These are phyloP conservation scores for Acestrorhynchus altus DNA, from an alignment of 2,797 vertebrate species.

Conservation along the genomic window DNA sequence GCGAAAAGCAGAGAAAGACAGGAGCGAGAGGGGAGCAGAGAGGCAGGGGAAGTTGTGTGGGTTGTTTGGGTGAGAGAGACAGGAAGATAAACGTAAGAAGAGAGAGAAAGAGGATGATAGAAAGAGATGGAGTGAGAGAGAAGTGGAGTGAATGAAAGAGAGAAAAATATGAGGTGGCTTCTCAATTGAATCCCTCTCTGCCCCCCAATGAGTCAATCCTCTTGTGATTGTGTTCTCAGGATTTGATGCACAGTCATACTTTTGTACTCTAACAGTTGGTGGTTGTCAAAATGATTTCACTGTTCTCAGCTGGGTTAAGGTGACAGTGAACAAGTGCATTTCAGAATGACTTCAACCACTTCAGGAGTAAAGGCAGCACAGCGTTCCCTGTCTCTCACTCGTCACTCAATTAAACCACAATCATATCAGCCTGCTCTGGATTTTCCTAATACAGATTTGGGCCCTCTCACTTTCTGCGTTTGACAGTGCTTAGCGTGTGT, in stretches of 20 bases:
- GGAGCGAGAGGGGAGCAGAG: neutral
- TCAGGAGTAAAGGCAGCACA: neutral
- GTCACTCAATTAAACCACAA: neutral
- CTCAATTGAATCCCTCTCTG: conserved; percentile 31
- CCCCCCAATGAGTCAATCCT: conserved; percentile 42
- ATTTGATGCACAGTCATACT: conserved; percentile 45
- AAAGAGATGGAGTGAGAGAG: neutral
- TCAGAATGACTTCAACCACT: conserved; percentile 43
- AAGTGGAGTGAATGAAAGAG: neutral
- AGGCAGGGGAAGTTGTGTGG: neutral
- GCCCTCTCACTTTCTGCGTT: neutral
- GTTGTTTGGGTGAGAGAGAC: no score
- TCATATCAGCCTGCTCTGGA: neutral
- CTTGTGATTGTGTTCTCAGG: conserved; percentile 47
- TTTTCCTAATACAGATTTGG: conserved; percentile 9
- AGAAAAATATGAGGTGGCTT: neutral
- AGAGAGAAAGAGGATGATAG: neutral
- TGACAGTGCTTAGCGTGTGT: neutral
- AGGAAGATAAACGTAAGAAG: no score
- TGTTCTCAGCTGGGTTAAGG: conserved; percentile 26
- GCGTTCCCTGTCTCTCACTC: neutral
- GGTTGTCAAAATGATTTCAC: conserved; percentile 47
- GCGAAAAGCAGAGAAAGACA: no score
- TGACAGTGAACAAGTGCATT: conserved; percentile 30
- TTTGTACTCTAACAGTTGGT: conserved; percentile 38